Evolutionary conservation across 64 coral and sea anemone genomes (phyloP), one percentile per base, ranked within the genome.

Genomic region (Stichodactyla helianthus): DNA sequence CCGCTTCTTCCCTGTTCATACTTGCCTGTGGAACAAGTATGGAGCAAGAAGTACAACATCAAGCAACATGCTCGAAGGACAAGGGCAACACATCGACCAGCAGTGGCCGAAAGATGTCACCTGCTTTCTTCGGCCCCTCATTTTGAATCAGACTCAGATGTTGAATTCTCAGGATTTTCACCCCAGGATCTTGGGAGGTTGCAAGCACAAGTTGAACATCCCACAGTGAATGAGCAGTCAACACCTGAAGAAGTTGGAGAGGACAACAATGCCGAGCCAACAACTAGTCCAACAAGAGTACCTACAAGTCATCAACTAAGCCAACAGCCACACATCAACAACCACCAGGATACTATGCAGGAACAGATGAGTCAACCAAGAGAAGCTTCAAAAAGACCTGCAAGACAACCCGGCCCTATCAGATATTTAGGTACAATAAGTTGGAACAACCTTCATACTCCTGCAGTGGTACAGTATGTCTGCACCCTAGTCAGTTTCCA

Each of bases 391-490:
- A 71, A n/a, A 71, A 71, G 65, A 71, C 23, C 56, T 25, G 19
- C 54, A 3, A 54, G 81, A 6, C n/a, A 56, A 15, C 31, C 52
- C n/a, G 10, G 53, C 76, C 74, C 59, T 77, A 52, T 20, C 5
- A 79, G 16, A 88, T 71, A n/a, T 50, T 88, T 16, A 88, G 76
- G 27, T 88, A 88, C 50, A 17, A 88, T 82, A 57, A 16, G 31
- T 55, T 79, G 56, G 76, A 20, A 60, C 86, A 88, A 59, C 74
- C 71, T 5, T 88, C 77, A 71, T 71, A 71, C 35, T 44, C 35
- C 2, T 44, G 35, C 65, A 71, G 65, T n/a, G n/a, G n/a, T n/a
- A n/a, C n/a, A n/a, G n/a, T n/a, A 71, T 23, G 65, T 44, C 35
- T 44, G 35, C 35, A 1, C 35, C 35, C 35, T 44, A 44, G 23